Base-by-base conservation (phyloP, 2,113 vertebrate species). In the Eulacestoma nigropectus region DNA sequence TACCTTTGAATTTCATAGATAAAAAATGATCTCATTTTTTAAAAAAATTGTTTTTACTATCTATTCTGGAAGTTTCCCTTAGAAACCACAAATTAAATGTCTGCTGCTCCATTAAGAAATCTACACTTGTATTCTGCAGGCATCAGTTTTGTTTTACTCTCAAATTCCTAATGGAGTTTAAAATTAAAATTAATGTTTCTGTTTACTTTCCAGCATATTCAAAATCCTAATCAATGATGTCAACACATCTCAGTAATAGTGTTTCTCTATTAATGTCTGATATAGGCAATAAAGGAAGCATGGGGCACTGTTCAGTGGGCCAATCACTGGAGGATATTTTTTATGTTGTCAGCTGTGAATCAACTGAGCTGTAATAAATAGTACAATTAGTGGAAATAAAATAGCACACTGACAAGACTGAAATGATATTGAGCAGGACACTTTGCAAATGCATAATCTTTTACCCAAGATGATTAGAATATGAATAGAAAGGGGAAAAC, bases 101-200 rank as follows among this genome's bases (percentile, higher is more conserved):
- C n/a, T 93, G 46, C 14, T 47, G 17, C 14, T 80, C 47, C 35
- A 42, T 77, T 94, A 74, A 81, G 57, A 84, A 81, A 74, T 19
- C 26, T 62, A 13, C 20, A 29, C 64, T 93, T 73, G 8, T 37
- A 33, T 90, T 95, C 85, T 85, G 22, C n/a, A 88, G 55, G 13
- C 75, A 89, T 42, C 22, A 37, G 46, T 80, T 83, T 83, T 41
- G 18, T 74, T 81, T 92, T 83, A 94, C 19, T 80, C 46, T 88
- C 63, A 77, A 76, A 93, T 90, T 96, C 76, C 86, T 88, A 90
- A 90, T 84, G 87, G 83, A 74, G 29, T 95, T 95, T 81, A 92
- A 96, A 96, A 95, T 95, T 57, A 90, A 93, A 94, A 93, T 87
- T 81, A 85, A 85, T 94, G 73, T 80, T 88, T 88, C 70, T 97